phyloP scores from a whole-genome alignment of 2,113 vertebrate genomes.

The Poeciliopsis turrubarensis region DNA sequence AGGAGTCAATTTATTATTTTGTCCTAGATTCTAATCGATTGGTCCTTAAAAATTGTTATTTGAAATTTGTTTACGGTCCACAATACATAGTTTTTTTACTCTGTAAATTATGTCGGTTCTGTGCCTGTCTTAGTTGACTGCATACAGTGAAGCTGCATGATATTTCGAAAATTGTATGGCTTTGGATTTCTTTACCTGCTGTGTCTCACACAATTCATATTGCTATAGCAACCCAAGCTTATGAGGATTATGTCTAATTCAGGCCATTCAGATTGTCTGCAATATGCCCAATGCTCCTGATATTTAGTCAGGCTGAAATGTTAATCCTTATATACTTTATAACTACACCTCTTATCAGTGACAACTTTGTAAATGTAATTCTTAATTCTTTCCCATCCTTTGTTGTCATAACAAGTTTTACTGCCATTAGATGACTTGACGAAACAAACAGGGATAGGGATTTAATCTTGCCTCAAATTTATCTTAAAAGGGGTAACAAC shows the following conservation, averaged over 20 bases:
- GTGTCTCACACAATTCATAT: constrained; percentile 13
- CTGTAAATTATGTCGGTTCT: background rate
- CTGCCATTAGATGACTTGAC: background rate
- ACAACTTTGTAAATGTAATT: background rate
- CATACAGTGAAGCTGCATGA: background rate
- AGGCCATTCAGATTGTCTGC: background rate
- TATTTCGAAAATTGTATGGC: constrained; percentile 1
- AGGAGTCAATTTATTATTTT: background rate
- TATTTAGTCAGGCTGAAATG: background rate
- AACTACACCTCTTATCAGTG: background rate
- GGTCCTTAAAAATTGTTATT: background rate
- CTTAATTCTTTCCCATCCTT: background rate
- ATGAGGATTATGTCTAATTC: background rate
- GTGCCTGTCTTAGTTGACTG: background rate
- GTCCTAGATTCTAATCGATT: background rate
- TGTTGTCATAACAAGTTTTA: background rate
- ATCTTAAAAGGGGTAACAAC: background rate
- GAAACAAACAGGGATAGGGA: background rate
- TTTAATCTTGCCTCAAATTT: background rate
- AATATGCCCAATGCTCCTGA: background rate
- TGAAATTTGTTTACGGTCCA: background rate
- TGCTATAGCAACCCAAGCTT: constrained; percentile 13
- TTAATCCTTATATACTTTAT: background rate
- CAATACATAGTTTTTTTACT: background rate
- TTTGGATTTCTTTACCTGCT: constrained; percentile 18